Evolutionary conservation across 2,113 vertebrate genomes (phyloP).

Genomic region (Paradoxurus hermaphroditus): DNA sequence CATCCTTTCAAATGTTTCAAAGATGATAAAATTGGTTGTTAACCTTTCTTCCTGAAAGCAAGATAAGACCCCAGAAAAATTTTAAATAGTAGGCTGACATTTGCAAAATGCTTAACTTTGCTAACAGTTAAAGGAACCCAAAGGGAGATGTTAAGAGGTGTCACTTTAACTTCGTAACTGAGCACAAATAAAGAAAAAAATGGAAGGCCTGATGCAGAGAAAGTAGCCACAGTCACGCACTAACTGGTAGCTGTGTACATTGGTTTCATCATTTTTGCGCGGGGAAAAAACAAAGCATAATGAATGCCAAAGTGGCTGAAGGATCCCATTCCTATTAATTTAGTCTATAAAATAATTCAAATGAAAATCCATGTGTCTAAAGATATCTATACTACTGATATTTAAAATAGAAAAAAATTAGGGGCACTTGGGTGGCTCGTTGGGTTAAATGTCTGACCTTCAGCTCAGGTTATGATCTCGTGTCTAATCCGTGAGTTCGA

Average conservation of each 20-base stretch:
- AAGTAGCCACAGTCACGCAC: neutral
- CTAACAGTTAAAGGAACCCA: slow-evolving; percentile 4
- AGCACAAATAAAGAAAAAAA: neutral
- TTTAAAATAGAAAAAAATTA: neutral
- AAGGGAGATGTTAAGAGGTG: neutral
- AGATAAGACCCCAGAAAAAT: neutral
- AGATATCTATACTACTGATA: neutral
- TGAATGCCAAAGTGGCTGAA: neutral
- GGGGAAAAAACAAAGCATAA: neutral
- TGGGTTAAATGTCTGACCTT: too few relatives aligned
- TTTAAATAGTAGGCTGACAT: neutral
- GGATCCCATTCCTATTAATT: neutral
- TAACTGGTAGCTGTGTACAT: neutral
- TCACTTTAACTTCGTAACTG: neutral
- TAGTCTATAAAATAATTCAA: slow-evolving; percentile 11
- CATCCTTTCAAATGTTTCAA: neutral
- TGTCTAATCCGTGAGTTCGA: too few relatives aligned
- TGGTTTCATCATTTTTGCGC: neutral
- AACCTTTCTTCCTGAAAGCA: neutral
- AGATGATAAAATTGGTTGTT: neutral
- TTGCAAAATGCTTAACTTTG: slow-evolving; percentile 1
- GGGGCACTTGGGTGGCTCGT: too few relatives aligned
- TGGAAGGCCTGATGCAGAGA: neutral
- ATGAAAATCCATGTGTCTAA: neutral
- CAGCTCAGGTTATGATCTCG: too few relatives aligned